Conservation (phyloP, 2,888 invertebrate species). For the Nemurella pictetii region DNA sequence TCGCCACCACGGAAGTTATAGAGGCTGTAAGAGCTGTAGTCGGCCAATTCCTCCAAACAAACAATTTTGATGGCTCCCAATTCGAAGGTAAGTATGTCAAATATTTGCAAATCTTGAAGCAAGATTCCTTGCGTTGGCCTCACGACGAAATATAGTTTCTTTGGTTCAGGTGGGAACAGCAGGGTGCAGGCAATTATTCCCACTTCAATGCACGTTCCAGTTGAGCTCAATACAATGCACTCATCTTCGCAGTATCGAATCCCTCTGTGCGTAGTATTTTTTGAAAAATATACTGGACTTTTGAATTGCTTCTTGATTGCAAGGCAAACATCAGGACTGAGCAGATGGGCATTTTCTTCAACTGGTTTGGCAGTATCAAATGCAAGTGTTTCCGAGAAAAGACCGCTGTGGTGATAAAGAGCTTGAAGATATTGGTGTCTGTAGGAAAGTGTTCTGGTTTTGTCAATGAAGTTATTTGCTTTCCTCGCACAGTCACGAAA, state of each 20-base stretch:
- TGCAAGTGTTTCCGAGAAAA: not conserved
- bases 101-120: not conserved
- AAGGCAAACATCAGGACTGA: not conserved
- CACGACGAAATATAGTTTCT: not conserved
- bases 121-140: not conserved
- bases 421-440: constrained; percentile 27
- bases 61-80: not conserved
- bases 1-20: constrained; percentile 3
- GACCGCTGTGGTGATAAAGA: not conserved
- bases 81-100: not conserved
- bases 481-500: constrained; percentile 6
- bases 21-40: not conserved
- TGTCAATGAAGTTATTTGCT: constrained; percentile 25
- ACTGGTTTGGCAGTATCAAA: not conserved
- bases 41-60: not conserved
- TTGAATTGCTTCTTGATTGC: not conserved
- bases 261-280: not conserved
- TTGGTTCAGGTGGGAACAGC: not conserved
- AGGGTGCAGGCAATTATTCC: constrained; percentile 3
- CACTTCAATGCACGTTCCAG: not conserved
- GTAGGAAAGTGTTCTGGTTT: constrained; percentile 2
- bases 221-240: not conserved
- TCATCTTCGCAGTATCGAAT: not conserved
- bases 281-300: not conserved
- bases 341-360: not conserved